Evolutionary conservation across 2,797 vertebrate genomes (phyloP).

Genomic region (Hoplostethus atlanticus): DNA sequence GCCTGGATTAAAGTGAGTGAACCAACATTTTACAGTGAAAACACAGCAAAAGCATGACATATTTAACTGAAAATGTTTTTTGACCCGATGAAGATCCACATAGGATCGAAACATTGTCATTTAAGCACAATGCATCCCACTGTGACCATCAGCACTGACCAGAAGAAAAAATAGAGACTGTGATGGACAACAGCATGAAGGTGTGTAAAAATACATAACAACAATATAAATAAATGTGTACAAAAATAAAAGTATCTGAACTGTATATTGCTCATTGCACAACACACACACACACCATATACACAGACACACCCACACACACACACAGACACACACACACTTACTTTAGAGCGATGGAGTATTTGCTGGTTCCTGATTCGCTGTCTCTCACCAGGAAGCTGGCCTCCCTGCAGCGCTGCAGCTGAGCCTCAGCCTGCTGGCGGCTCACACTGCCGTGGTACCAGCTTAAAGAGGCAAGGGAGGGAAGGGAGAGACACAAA

Average conservation of each 20-base stretch:
- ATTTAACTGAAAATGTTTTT: background rate
- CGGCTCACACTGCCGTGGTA: slow-evolving; percentile 92
- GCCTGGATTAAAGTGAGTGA: background rate
- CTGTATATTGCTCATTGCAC: background rate
- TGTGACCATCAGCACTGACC: background rate
- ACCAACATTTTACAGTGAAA: no score
- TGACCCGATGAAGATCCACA: no score
- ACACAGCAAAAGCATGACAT: background rate
- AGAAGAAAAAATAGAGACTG: no score
- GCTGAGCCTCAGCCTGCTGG: slow-evolving; percentile 92
- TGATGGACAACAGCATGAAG: slow-evolving; percentile 26
- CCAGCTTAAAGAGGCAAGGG: slow-evolving; percentile 79
- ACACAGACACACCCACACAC: background rate
- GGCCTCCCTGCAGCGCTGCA: slow-evolving; percentile 93
- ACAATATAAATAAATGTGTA: slow-evolving; percentile 18
- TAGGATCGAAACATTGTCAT: no score
- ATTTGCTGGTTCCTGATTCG: slow-evolving; percentile 94
- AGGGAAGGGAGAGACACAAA: background rate
- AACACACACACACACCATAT: slow-evolving; percentile 6
- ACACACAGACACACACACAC: slow-evolving; percentile 54
- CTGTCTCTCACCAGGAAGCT: slow-evolving; percentile 96
- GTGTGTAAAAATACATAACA: background rate
- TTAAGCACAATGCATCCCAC: background rate
- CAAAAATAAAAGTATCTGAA: background rate
- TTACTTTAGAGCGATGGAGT: slow-evolving; percentile 97